Percentiles rank a stretch among this genome's conserved stretches.
phyloP scores from a whole-genome alignment of 1,140 invertebrate species.

The Copidosoma floridanum region DNA sequence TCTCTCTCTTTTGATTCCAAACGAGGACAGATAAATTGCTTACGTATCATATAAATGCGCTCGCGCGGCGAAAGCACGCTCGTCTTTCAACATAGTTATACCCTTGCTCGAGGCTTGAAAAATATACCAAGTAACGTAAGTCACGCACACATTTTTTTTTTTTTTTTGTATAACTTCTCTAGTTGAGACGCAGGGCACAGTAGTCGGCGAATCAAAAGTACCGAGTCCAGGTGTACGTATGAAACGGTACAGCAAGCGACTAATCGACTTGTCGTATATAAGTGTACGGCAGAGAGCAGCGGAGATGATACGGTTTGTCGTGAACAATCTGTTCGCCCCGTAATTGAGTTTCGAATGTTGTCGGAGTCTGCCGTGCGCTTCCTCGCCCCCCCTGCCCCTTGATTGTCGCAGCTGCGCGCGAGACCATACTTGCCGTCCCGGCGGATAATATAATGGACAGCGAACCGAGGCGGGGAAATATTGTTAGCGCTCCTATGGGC shows the following conservation, averaged over 20 bases:
- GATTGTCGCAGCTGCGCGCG: too few species aligned
- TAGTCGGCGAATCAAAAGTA: too few species aligned
- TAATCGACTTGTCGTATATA: neutral
- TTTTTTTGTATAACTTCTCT: too few species aligned
- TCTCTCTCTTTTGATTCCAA: too few species aligned
- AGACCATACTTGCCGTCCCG: neutral
- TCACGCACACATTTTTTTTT: too few species aligned
- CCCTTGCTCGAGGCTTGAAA: too few species aligned
- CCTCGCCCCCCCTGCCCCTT: neutral
- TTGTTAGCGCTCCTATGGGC: conserved; percentile 4
- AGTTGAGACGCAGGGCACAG: too few species aligned
- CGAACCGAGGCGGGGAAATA: conserved; percentile 3
- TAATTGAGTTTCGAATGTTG: conserved; percentile 5
- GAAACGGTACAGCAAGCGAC: neutral
- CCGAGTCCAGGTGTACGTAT: neutral
- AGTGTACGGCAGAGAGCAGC: neutral
- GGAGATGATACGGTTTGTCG: conserved; percentile 4
- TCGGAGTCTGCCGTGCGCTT: neutral
- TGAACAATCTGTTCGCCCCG: neutral
- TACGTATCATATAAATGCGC: too few species aligned
- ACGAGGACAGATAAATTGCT: too few species aligned
- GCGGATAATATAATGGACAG: conserved; percentile 11
- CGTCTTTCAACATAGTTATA: too few species aligned
- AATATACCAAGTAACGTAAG: too few species aligned
- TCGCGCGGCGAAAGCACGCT: too few species aligned